Evolutionary conservation across 2,888 invertebrate genomes (phyloP).

Genomic region (Chydorus sphaericus): DNA sequence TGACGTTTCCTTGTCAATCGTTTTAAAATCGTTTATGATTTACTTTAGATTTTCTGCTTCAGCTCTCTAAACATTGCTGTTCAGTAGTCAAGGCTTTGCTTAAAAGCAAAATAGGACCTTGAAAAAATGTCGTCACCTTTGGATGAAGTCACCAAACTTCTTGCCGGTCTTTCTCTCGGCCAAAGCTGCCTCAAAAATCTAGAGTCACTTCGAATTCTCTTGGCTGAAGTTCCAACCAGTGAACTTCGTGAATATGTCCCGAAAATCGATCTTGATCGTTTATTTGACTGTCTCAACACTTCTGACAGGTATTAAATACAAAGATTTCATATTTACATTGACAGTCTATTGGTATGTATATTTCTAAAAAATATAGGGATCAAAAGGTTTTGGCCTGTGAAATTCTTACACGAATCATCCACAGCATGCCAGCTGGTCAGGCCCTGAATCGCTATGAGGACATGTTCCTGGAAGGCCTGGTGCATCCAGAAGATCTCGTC

Average conservation of each 20-base stretch:
- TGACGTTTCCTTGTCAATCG: no score
- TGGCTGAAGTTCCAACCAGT: neutral
- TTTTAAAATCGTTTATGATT: no score
- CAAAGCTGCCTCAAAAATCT: neutral
- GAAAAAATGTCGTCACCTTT: conserved; percentile 7
- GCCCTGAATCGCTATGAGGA: conserved; percentile 42
- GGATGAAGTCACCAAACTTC: neutral
- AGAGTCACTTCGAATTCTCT: neutral
- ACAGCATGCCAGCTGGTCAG: conserved; percentile 44
- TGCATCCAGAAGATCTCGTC: conserved; percentile 45
- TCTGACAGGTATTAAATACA: neutral
- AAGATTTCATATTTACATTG: neutral
- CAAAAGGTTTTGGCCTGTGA: conserved; percentile 47
- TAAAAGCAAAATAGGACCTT: no score
- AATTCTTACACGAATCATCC: conserved; percentile 46
- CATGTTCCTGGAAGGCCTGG: conserved; percentile 43
- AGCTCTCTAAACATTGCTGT: no score
- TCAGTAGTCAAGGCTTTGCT: no score
- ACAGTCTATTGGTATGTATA: no score
- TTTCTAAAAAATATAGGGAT: conserved; percentile 36
- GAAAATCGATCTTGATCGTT: conserved; percentile 6
- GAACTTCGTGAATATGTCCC: conserved; percentile 3
- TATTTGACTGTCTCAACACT: conserved; percentile 3
- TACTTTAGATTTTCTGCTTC: no score
- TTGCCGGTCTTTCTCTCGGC: neutral